Percentiles rank a stretch among this genome's conserved stretches.
phyloP scores from a whole-genome alignment of 2,113 vertebrate species.

The Callocephalon fimbriatum region DNA sequence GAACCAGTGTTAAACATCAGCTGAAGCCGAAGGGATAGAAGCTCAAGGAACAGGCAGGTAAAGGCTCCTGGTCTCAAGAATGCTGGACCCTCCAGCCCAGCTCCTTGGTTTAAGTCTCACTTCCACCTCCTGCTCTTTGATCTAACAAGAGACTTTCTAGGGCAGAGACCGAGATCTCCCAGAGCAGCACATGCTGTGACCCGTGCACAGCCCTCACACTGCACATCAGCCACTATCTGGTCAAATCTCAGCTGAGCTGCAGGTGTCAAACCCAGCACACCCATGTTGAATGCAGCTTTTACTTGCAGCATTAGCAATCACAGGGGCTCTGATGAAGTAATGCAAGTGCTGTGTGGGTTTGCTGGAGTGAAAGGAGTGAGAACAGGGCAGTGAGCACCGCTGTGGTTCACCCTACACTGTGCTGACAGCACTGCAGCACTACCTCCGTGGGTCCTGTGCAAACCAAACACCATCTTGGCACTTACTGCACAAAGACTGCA shows the following conservation, averaged over 20 bases:
- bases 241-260: not conserved
- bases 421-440: not conserved
- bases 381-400: not conserved
- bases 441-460: not conserved
- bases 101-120: accelerated
- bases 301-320: not conserved
- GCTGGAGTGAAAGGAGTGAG: not conserved
- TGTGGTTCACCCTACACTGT: not conserved
- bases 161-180: not conserved
- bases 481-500: not conserved
- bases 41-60: not conserved
- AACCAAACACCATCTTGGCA: not conserved
- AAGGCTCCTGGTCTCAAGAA: not conserved
- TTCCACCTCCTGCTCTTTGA: not conserved
- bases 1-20: accelerated
- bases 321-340: not conserved
- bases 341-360: not conserved
- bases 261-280: not conserved
- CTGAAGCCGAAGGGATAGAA: not conserved
- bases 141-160: not conserved
- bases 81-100: not conserved
- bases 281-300: not conserved
- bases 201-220: not conserved
- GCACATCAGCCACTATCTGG: not conserved
- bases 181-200: not conserved